A percentile compares a stretch with the other conserved stretches of the same genome.
Conservation (phyloP, 64 coral and sea anemone genomes). For the Montipora efflorescens region DNA sequence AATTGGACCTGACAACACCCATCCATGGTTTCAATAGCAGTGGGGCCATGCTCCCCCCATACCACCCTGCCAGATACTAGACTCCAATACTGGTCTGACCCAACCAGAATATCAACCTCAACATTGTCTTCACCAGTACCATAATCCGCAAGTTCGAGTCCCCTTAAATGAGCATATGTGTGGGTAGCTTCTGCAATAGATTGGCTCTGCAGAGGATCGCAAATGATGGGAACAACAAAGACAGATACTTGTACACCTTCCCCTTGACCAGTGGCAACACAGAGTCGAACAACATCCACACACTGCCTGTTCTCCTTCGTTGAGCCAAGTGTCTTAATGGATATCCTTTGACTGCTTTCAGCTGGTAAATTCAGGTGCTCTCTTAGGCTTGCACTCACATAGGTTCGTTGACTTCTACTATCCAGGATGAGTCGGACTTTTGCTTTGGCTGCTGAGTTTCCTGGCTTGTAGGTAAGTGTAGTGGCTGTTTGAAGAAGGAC, state of each 20-base stretch:
- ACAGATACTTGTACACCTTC: conserved; percentile 15
- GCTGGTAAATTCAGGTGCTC: conserved; percentile 14
- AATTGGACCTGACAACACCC: conserved; percentile 64
- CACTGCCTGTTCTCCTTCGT: background rate
- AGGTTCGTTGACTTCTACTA: conserved; percentile 50
- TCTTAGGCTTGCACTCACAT: conserved; percentile 37
- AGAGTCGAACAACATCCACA: too few species aligned
- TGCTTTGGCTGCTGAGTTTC: background rate
- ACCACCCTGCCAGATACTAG: conserved; percentile 30
- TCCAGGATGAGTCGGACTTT: conserved; percentile 67
- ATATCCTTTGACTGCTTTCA: conserved; percentile 31
- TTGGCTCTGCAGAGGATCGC: conserved; percentile 60
- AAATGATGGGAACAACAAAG: conserved; percentile 64
- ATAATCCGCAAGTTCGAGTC: conserved; percentile 50
- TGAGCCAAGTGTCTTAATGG: conserved; percentile 76
- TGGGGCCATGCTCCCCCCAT: conserved; percentile 66
- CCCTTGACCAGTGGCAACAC: conserved; percentile 3
- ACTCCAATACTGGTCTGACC: conserved; percentile 74
- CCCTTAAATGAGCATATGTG: conserved; percentile 49
- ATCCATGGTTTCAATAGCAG: conserved; percentile 71
- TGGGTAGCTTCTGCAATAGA: conserved; percentile 28
- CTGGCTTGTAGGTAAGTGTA: conserved; percentile 21
- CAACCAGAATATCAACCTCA: conserved; percentile 59
- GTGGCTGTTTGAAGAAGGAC: conserved; percentile 73
- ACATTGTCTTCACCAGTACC: background rate